Conservation (phyloP, 2,888 invertebrate species). For the Drosophila pseudotalamancana region DNA sequence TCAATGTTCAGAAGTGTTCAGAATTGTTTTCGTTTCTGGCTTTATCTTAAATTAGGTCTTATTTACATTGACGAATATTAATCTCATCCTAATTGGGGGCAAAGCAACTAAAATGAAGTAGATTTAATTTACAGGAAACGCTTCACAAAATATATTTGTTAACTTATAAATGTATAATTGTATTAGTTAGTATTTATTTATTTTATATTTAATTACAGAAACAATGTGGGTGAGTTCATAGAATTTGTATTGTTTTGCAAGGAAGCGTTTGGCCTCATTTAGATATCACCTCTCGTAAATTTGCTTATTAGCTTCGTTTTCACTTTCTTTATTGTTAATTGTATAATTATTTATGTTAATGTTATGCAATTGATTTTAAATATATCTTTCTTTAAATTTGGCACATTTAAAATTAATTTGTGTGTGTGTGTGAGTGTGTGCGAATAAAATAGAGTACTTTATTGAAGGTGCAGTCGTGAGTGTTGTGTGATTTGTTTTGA, state of each 20-base stretch:
- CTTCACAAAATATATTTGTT: slow-evolving; percentile 17
- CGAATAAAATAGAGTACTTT: slow-evolving; percentile 68
- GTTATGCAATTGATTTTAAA: slow-evolving; percentile 41
- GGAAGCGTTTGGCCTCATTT: slow-evolving; percentile 79
- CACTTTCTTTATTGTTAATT: slow-evolving; percentile 31
- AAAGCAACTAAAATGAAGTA: slow-evolving; percentile 55
- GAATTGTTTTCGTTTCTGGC: slow-evolving; percentile 15
- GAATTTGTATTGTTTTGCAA: slow-evolving; percentile 36
- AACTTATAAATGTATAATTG: slow-evolving; percentile 1
- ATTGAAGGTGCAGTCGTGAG: slow-evolving; percentile 71
- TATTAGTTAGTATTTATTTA: slow-evolving; percentile 11
- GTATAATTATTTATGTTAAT: slow-evolving; percentile 41
- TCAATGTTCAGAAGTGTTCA: slow-evolving; percentile 52
- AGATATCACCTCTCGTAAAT: slow-evolving; percentile 73
- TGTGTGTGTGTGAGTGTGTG: slow-evolving; percentile 27
- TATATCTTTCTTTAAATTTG: slow-evolving; percentile 57
- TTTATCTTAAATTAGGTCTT: slow-evolving; percentile 14
- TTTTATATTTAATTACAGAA: slow-evolving; percentile 10
- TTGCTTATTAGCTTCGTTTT: slow-evolving; percentile 73
- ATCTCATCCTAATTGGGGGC: slow-evolving; percentile 51
- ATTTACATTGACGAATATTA: slow-evolving; percentile 26
- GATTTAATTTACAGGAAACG: slow-evolving; percentile 62
- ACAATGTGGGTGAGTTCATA: slow-evolving; percentile 44
- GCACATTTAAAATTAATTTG: slow-evolving; percentile 79
- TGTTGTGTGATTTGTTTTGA: slow-evolving; percentile 34